Base-by-base conservation (phyloP, 2,888 invertebrate species). In the Seira musarum region DNA sequence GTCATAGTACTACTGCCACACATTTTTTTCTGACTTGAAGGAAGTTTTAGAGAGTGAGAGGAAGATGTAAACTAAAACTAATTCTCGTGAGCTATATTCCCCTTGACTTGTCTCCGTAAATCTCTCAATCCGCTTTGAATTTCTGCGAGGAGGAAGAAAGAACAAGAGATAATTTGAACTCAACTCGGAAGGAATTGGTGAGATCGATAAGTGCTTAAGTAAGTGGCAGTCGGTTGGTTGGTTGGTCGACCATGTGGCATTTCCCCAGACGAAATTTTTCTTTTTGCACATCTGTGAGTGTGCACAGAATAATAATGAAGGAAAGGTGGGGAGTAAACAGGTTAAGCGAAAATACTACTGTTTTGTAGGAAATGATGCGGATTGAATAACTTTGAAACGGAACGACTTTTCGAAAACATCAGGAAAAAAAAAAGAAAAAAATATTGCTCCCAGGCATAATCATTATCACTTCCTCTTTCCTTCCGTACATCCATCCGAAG, bases 31-130 rank as follows among this genome's bases (percentile, higher is more conserved):
- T 8, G 30, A 30, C 3, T 30, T 8, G 30, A 8, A 30, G 2
- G 30, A 8, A 30, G 3, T 49, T 49, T 49, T 2, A 49, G 49
- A 49, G 46, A 17, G 35, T 35, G 65, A 25, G 65, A 30, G 24
- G 24, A 24, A 30, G 49, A 49, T 49, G 64, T 10, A 22, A 65
- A 35, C 35, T 65, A 63, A 63, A 63, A 66, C 46, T 17, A 35
- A 13, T 72, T 40, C 57, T 78, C 78, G 67, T 71, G 71, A 71
- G 71, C 61, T 61, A 78, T 78, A 78, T 72, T n/a, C 72, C 24
- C 71, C 78, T 66, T 78, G 72, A 72, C 63, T 61, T 67, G 72
- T 72, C 78, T 78, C 63, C 72, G 61, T 72, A 72, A 78, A 78
- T 78, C 72, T 78, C 72, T 66, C 64, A 22, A 15, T 72, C 70